These are phyloP conservation scores for Antitype chi DNA, from an alignment of 2,888 invertebrate species.

Conservation along the genomic window DNA sequence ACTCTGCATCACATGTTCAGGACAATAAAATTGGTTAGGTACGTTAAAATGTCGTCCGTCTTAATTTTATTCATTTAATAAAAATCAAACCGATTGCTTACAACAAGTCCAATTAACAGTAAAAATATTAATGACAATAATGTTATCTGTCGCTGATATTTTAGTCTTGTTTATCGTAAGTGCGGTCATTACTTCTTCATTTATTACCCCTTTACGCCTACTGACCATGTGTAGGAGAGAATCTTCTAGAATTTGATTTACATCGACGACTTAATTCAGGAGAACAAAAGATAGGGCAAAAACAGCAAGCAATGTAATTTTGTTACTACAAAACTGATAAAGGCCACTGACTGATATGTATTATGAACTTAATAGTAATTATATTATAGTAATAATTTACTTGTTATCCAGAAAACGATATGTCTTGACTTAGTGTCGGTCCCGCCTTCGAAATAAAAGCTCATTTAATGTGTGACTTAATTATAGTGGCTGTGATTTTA, in stretches of 20 bases:
- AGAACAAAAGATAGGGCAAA: too few species aligned
- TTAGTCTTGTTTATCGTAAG: conserved; percentile 72
- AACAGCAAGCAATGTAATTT: conserved; percentile 63
- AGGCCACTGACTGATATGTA: conserved; percentile 68
- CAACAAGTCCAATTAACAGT: conserved; percentile 49
- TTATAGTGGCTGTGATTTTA: conserved; percentile 77
- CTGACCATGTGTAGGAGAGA: conserved; percentile 24
- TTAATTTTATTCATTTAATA: conserved; percentile 8
- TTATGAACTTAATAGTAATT: conserved; percentile 56
- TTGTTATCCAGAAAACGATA: conserved; percentile 74
- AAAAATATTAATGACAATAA: conserved; percentile 65
- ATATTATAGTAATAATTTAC: conserved; percentile 71
- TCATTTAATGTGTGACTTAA: conserved; percentile 53
- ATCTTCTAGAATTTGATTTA: conserved; percentile 55
- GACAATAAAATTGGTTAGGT: too few species aligned
- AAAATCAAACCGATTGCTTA: conserved; percentile 45
- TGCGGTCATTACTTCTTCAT: conserved; percentile 78
- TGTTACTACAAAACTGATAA: conserved; percentile 63
- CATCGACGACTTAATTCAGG: conserved; percentile 46
- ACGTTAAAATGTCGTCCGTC: too few species aligned
- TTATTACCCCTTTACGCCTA: conserved; percentile 38
- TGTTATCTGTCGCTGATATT: conserved; percentile 68
- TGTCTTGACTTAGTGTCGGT: conserved; percentile 74
- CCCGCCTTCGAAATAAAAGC: conserved; percentile 71
- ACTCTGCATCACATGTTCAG: too few species aligned